Base-by-base conservation (phyloP, 53 echinoderm and acorn worm genomes). In the Pentamera pediparva region DNA sequence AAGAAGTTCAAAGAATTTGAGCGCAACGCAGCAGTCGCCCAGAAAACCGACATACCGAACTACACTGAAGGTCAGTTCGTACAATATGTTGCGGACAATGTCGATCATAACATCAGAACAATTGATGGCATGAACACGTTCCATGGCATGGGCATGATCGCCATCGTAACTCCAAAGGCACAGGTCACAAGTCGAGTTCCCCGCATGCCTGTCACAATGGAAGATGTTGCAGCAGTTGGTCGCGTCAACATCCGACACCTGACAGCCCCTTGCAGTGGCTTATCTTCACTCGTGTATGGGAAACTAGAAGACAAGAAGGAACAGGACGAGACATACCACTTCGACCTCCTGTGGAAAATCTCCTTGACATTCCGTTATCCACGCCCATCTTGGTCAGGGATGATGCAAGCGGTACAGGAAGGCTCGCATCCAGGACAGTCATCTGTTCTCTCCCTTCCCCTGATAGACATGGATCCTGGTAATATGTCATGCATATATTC, bases 401-500 rank as follows among this genome's bases (percentile, higher is more conserved):
- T 78, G 78, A 78, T 78, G 78, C 78, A 78, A 19, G 29, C 29
- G 17, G 27, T 78, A 3, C 63, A 47, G 9, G 20, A 45, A 8
- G 78, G 36, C 32, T 12, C 37, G 10, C 78, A 78, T 32, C 78
- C 78, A 40, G 63, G 78, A 30, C 18, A 78, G 38, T 78, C 78
- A 2, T 65, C 65, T 20, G 4, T 78, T 30, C 20, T 41, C 13
- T 78, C 65, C 20, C 28, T 78, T 1, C 78, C 63, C 3, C 63
- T 78, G 63, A 65, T 78, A 3, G 63, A 65, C 30, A 48, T 78
- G 64, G 29, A 61, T 21, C 37, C 78, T 2, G 33, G 65, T 64
- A 65, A 78, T 49, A 78, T 63, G 45, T 39, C 63, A 28, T 78
- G 64, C 49, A 45, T 65, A 28, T 78, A 41, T 64, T 78, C 78